Conservation (phyloP, 2,797 vertebrate species). For the Helostoma temminkii region DNA sequence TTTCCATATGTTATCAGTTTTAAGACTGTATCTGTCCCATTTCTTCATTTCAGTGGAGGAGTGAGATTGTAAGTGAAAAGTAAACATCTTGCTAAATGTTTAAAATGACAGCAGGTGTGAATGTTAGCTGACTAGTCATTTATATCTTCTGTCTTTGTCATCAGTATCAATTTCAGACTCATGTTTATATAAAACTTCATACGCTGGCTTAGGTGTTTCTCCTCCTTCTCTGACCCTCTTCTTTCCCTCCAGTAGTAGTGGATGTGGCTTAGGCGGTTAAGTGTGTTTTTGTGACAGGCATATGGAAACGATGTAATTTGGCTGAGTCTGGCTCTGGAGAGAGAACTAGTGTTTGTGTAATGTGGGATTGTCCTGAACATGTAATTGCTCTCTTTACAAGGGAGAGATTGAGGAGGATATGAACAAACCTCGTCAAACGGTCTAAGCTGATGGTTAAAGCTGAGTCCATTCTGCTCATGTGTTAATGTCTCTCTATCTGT, state of each 20-base stretch:
- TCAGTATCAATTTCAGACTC: slow-evolving; percentile 18
- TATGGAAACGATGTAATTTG: slow-evolving; percentile 94
- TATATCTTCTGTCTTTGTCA: no score
- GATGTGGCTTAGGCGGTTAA: slow-evolving; percentile 26
- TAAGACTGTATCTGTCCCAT: neutral
- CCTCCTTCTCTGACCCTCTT: slow-evolving; percentile 22
- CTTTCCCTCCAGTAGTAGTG: slow-evolving; percentile 28
- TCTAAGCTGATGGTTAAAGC: slow-evolving; percentile 80
- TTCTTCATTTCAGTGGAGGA: neutral
- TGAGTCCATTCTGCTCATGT: slow-evolving; percentile 52
- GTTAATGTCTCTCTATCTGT: slow-evolving; percentile 56
- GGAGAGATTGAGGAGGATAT: slow-evolving; percentile 81
- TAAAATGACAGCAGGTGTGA: neutral
- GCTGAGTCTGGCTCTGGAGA: slow-evolving; percentile 87
- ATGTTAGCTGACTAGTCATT: no score
- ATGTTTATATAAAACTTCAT: slow-evolving; percentile 32
- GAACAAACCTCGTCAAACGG: slow-evolving; percentile 83
- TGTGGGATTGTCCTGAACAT: slow-evolving; percentile 92
- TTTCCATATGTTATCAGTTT: no score
- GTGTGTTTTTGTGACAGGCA: slow-evolving; percentile 82
- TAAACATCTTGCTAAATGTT: neutral
- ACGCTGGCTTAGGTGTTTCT: slow-evolving; percentile 7
- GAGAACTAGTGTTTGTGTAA: slow-evolving; percentile 92
- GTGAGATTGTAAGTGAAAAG: neutral
- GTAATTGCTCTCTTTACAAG: slow-evolving; percentile 89